Evolutionary conservation across 1,140 invertebrate species (phyloP).

Genomic region (Drosophila nikananu): DNA sequence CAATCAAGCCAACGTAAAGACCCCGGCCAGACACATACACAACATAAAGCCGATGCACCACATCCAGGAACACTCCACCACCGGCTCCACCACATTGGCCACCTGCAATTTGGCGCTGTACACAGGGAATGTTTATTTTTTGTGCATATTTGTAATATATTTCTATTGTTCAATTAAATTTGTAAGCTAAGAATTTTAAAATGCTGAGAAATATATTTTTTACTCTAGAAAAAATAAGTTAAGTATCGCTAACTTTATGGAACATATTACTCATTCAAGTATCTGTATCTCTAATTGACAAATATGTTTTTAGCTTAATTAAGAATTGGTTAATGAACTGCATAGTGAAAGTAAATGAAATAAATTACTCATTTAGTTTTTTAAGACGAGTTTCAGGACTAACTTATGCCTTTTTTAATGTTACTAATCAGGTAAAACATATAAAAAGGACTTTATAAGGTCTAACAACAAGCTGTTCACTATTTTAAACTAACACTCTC

Average conservation of each 20-base stretch:
- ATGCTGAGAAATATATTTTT: too few species aligned
- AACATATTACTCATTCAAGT: too few species aligned
- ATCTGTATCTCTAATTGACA: too few species aligned
- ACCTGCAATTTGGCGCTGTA: slow-evolving; percentile 27
- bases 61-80: slow-evolving; percentile 13
- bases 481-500: too few species aligned
- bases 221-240: too few species aligned
- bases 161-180: neutral
- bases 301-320: too few species aligned
- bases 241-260: too few species aligned
- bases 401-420: neutral
- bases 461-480: accelerated
- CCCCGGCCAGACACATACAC: slow-evolving; percentile 77
- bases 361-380: neutral
- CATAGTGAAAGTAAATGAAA: neutral
- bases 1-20: slow-evolving; percentile 85
- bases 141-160: neutral
- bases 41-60: slow-evolving; percentile 73
- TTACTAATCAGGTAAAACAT: neutral
- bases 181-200: neutral
- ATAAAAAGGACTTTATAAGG: too few species aligned
- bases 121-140: neutral
- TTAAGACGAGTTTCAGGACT: neutral
- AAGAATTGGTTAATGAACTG: neutral
- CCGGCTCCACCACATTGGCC: slow-evolving; percentile 15